Evolutionary conservation across 2,888 invertebrate species (phyloP).

Genomic region (Drosophila setosimentum): DNA sequence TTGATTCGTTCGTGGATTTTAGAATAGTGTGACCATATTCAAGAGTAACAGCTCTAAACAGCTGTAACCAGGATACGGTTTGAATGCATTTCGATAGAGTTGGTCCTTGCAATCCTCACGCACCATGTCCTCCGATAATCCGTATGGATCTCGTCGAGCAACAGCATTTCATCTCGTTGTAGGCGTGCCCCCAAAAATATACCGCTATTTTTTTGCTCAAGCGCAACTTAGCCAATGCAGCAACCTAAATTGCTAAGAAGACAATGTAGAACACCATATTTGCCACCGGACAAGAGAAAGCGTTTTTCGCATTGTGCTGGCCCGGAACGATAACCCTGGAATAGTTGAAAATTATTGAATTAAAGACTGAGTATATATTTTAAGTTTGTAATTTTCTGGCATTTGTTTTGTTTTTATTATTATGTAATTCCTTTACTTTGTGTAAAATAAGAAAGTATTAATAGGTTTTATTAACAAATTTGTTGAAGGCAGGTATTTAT

Average conservation of each 20-base stretch:
- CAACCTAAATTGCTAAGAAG: not conserved
- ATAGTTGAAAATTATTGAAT: not conserved
- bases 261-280: too few species aligned
- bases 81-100: not conserved
- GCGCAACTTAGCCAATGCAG: not conserved
- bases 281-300: not conserved
- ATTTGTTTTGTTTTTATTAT: slow-evolving; percentile 66
- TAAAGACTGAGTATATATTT: not conserved
- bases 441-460: slow-evolving; percentile 82
- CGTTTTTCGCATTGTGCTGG: too few species aligned
- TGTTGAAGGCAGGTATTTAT: slow-evolving; percentile 84
- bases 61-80: not conserved
- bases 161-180: not conserved
- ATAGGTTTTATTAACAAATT: slow-evolving; percentile 82
- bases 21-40: slow-evolving; percentile 1
- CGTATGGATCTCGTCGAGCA: not conserved
- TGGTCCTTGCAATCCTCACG: not conserved
- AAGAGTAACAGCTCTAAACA: not conserved
- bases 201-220: not conserved
- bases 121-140: too few species aligned
- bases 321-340: not conserved
- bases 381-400: slow-evolving; percentile 61
- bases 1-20: not conserved
- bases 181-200: not conserved
- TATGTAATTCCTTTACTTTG: slow-evolving; percentile 77